Evolutionary conservation across 2,113 vertebrate species (phyloP).

Genomic region (Pogona vitticeps): DNA sequence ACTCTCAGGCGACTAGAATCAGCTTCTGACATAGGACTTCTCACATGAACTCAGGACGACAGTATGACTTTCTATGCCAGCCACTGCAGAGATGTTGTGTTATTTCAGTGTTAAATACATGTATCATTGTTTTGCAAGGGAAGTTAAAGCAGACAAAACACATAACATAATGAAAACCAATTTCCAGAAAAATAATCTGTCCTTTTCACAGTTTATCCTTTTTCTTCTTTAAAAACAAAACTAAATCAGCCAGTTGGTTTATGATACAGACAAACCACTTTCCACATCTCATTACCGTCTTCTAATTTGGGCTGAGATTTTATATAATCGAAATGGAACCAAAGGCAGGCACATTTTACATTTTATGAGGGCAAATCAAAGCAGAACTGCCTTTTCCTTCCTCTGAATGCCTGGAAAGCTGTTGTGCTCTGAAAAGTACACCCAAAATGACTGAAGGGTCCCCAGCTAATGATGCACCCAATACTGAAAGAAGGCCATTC

Average conservation of each 20-base stretch:
- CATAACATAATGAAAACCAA: conserved; percentile 36
- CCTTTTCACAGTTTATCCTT: conserved; percentile 16
- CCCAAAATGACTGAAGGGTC: conserved; percentile 6
- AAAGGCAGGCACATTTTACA: conserved; percentile 25
- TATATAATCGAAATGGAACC: conserved; percentile 42
- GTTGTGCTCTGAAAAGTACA: conserved; percentile 28
- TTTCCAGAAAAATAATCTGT: conserved; percentile 54
- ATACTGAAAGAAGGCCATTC: not conserved
- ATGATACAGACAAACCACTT: conserved; percentile 40
- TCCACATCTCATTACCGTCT: conserved; percentile 27
- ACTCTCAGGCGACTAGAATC: not conserved
- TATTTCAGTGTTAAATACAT: conserved; percentile 49
- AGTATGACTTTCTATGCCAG: conserved; percentile 41
- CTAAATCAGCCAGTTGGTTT: conserved; percentile 32
- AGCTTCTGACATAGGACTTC: not conserved
- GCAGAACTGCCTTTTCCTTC: conserved; percentile 10
- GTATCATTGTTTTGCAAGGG: conserved; percentile 33
- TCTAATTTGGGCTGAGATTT: conserved; percentile 39
- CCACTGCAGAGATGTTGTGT: conserved; percentile 24
- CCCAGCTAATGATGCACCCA: conserved; percentile 8
- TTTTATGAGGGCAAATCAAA: conserved; percentile 38
- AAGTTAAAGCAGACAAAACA: conserved; percentile 45
- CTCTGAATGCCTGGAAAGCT: conserved; percentile 24
- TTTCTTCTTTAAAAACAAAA: conserved; percentile 15
- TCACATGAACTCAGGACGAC: not conserved